phyloP scores from a whole-genome alignment of 30 jellyfish, hydroid and myxozoan genomes.

The Aurelia aurita complex sp. Pacific region DNA sequence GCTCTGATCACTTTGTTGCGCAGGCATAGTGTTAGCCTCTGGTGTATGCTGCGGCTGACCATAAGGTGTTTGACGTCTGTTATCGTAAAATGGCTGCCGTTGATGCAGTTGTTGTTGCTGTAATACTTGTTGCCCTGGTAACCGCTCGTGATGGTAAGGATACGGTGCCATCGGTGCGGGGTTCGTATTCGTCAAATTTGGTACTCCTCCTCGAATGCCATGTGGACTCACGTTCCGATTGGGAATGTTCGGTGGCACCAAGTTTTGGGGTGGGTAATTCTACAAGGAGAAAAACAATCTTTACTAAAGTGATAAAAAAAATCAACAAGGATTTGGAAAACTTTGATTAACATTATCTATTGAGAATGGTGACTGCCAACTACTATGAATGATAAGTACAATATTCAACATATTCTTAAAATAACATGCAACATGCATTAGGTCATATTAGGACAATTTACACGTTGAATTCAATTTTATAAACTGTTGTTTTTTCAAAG shows the following conservation, averaged over 20 bases:
- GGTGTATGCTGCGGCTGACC: conserved; percentile 29
- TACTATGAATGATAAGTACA: too few relatives aligned
- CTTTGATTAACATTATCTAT: not conserved
- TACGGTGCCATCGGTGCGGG: conserved; percentile 35
- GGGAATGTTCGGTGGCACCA: conserved; percentile 11
- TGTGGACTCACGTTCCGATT: conserved; percentile 19
- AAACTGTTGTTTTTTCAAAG: too few relatives aligned
- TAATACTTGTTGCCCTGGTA: conserved; percentile 23
- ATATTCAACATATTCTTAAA: too few relatives aligned
- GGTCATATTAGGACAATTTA: too few relatives aligned
- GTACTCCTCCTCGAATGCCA: not conserved
- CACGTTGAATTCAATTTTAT: too few relatives aligned
- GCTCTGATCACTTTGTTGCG: conserved; percentile 6
- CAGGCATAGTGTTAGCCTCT: not conserved
- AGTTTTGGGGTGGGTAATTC: conserved; percentile 28
- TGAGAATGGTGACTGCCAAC: too few relatives aligned
- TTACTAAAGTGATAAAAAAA: not conserved
- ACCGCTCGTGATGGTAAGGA: conserved; percentile 10
- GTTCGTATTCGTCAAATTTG: conserved; percentile 9
- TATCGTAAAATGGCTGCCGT: conserved; percentile 20
- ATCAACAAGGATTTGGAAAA: not conserved
- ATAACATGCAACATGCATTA: too few relatives aligned
- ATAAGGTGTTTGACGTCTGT: conserved; percentile 19
- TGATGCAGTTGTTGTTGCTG: conserved; percentile 54
- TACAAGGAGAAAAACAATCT: not conserved